Conservation (phyloP, 2,113 vertebrate species). For the Empidonax traillii region DNA sequence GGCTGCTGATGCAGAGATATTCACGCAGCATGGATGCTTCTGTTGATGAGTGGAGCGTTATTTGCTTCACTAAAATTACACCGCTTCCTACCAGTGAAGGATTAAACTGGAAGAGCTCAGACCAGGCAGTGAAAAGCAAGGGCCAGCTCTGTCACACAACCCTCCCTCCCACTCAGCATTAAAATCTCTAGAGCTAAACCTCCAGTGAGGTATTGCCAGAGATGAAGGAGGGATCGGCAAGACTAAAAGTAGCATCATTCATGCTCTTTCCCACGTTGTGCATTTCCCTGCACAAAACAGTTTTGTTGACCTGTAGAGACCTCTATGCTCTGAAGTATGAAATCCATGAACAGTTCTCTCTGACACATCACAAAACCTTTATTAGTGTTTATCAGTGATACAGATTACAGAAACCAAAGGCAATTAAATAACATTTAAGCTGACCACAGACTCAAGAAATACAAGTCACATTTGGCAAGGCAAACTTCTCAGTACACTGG, state of each 20-base stretch:
- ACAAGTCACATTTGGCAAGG: conserved; percentile 80
- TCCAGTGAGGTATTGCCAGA: not conserved
- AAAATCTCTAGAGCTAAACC: not conserved
- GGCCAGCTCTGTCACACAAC: not conserved
- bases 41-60: fast-evolving
- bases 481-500: conserved; percentile 73
- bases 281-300: not conserved
- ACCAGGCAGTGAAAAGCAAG: not conserved
- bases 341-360: conserved; percentile 59
- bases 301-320: not conserved
- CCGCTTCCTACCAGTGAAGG: fast-evolving
- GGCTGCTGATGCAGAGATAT: not conserved
- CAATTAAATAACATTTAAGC: conserved; percentile 81
- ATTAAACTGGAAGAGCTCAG: not conserved
- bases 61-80: not conserved
- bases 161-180: not conserved
- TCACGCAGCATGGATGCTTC: fast-evolving
- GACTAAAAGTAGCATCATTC: not conserved
- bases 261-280: not conserved
- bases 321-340: not conserved
- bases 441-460: conserved; percentile 77
- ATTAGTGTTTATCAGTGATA: conserved; percentile 82
- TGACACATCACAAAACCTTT: conserved; percentile 79
- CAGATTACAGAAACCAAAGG: conserved; percentile 78
- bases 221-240: not conserved